Evolutionary conservation across 2,888 invertebrate species (phyloP).

Genomic region (Anagyrus pseudococci): DNA sequence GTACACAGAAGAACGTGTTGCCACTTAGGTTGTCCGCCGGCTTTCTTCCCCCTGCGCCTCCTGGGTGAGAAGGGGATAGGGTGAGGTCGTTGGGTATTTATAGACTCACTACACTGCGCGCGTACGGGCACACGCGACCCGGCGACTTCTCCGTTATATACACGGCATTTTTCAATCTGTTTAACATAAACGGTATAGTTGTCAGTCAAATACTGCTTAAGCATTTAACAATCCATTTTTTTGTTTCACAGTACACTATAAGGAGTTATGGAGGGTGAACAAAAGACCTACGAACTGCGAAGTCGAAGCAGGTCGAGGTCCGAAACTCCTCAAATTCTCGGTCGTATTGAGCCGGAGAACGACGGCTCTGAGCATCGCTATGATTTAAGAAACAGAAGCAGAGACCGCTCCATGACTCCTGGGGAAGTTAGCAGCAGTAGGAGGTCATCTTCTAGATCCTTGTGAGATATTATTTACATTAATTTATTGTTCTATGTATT

Average conservation of each 20-base stretch:
- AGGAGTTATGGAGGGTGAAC: conserved; percentile 50
- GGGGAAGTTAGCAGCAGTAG: conserved; percentile 47
- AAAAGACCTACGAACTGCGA: conserved; percentile 55
- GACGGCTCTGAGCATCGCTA: conserved; percentile 52
- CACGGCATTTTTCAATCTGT: neutral
- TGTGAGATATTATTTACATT: conserved; percentile 21
- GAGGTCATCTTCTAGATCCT: conserved; percentile 49
- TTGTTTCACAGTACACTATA: neutral
- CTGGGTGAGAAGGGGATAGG: neutral
- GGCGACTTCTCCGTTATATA: neutral
- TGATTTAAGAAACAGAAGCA: conserved; percentile 49
- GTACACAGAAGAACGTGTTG: neutral
- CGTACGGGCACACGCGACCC: neutral
- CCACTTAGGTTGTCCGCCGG: neutral
- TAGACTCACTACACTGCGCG: conserved; percentile 6
- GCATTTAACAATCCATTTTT: neutral
- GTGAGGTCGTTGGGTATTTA: conserved; percentile 20
- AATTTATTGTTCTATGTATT: neutral
- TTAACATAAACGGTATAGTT: neutral
- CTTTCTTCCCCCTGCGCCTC: neutral
- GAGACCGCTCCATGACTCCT: conserved; percentile 56
- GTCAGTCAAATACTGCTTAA: neutral
- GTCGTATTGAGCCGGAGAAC: conserved; percentile 41
- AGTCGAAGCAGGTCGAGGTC: conserved; percentile 58
- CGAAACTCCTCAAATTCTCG: conserved; percentile 52